Conservation (phyloP, 2,888 invertebrate species). For the Cheilosia pagana region DNA sequence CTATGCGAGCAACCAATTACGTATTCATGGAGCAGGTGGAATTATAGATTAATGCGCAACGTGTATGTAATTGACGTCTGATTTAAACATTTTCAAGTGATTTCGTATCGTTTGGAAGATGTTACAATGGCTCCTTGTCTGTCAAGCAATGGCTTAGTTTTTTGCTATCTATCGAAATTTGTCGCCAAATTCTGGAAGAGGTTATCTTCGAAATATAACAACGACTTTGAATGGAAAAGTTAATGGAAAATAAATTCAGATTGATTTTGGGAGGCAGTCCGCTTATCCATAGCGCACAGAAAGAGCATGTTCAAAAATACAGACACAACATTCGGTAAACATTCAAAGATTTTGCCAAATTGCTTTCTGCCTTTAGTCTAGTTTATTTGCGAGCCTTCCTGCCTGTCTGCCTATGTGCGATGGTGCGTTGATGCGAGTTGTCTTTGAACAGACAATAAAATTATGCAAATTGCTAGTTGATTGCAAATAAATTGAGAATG, state of each 20-base stretch:
- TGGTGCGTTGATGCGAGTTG: slow-evolving; percentile 8
- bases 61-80: slow-evolving; percentile 59
- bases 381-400: slow-evolving; percentile 26
- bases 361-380: slow-evolving; percentile 45
- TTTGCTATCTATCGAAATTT: slow-evolving; percentile 22
- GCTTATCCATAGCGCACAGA: not conserved
- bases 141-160: slow-evolving; percentile 40
- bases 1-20: slow-evolving; percentile 49
- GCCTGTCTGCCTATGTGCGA: slow-evolving; percentile 20
- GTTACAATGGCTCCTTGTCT: slow-evolving; percentile 12
- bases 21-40: slow-evolving; percentile 64
- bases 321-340: slow-evolving; percentile 40
- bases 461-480: slow-evolving; percentile 65
- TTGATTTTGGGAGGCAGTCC: slow-evolving; percentile 28
- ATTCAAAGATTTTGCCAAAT: slow-evolving; percentile 49
- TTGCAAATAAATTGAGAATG: slow-evolving; percentile 61
- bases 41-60: slow-evolving; percentile 54
- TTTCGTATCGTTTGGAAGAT: slow-evolving; percentile 12
- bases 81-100: slow-evolving; percentile 52
- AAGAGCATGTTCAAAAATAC: slow-evolving; percentile 6
- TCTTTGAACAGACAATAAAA: slow-evolving; percentile 52
- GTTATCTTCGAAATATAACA: slow-evolving; percentile 27
- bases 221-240: slow-evolving; percentile 18
- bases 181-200: slow-evolving; percentile 20
- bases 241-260: slow-evolving; percentile 62